Evolutionary conservation across 35 echinoderm and acorn worm species (phyloP).

Genomic region (Apostichopus californicus): DNA sequence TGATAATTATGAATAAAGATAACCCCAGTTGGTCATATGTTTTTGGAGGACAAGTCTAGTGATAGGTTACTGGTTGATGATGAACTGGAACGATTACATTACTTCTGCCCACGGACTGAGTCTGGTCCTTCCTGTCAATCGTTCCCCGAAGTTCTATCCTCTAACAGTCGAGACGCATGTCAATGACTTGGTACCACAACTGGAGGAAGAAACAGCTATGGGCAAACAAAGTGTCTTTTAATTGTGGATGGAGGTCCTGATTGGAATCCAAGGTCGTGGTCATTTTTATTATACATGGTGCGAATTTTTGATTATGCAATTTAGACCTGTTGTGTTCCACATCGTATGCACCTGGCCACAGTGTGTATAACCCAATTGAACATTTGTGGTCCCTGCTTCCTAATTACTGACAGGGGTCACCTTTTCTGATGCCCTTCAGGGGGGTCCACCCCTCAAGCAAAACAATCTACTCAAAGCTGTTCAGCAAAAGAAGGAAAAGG

Average conservation of each 20-base stretch:
- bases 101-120: too few species aligned
- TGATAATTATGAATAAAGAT: too few species aligned
- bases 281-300: slow-evolving; percentile 35
- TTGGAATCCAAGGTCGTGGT: slow-evolving; percentile 45
- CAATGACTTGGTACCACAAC: background rate
- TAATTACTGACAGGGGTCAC: slow-evolving; percentile 26
- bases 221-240: slow-evolving; percentile 6
- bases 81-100: too few species aligned
- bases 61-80: too few species aligned
- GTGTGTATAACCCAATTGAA: slow-evolving; percentile 43
- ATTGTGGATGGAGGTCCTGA: slow-evolving; percentile 53
- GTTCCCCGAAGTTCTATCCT: slow-evolving; percentile 40
- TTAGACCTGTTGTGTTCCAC: slow-evolving; percentile 15
- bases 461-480: background rate
- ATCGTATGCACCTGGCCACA: slow-evolving; percentile 41
- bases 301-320: background rate
- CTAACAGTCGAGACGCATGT: slow-evolving; percentile 8
- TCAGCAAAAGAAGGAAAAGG: background rate
- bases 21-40: too few species aligned
- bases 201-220: background rate
- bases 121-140: background rate
- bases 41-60: too few species aligned
- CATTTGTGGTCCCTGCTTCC: slow-evolving; percentile 43
- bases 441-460: background rate
- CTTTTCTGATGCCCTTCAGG: slow-evolving; percentile 6